Conservation (phyloP, 1,140 invertebrate genomes). For the Holotrichia oblita region DNA sequence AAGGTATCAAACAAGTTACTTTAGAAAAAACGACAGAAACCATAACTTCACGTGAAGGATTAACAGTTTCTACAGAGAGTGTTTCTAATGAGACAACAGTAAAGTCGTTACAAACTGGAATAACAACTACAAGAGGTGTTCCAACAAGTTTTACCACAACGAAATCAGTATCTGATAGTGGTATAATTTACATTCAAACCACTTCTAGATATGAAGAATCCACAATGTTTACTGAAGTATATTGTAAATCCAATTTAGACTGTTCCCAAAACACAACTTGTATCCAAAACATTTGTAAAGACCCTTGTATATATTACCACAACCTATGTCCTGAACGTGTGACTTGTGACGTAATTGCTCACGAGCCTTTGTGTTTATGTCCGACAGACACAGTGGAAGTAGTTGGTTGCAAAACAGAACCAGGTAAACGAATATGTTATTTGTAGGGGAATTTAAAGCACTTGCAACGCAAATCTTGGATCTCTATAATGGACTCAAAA, state of each 20-base stretch:
- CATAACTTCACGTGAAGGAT: no score
- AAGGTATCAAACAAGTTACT: no score
- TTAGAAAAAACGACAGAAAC: no score
- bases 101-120: no score
- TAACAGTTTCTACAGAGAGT: no score
- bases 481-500: conserved; percentile 42
- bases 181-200: conserved; percentile 20
- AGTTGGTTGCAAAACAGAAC: conserved; percentile 65
- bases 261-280: conserved; percentile 67
- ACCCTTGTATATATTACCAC: conserved; percentile 65
- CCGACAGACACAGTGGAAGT: conserved; percentile 54
- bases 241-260: conserved; percentile 50
- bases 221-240: background rate
- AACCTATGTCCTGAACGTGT: conserved; percentile 56
- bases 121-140: no score
- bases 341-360: conserved; percentile 63
- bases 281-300: conserved; percentile 64
- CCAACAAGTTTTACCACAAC: background rate
- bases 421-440: conserved; percentile 65
- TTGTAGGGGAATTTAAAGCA: conserved; percentile 42
- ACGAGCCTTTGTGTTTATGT: conserved; percentile 67
- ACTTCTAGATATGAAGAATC: conserved; percentile 9
- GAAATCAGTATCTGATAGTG: background rate
- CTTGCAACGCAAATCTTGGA: conserved; percentile 43
- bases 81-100: no score